phyloP scores from a whole-genome alignment of 2,797 vertebrate genomes.

The Sebastes aleutianus region DNA sequence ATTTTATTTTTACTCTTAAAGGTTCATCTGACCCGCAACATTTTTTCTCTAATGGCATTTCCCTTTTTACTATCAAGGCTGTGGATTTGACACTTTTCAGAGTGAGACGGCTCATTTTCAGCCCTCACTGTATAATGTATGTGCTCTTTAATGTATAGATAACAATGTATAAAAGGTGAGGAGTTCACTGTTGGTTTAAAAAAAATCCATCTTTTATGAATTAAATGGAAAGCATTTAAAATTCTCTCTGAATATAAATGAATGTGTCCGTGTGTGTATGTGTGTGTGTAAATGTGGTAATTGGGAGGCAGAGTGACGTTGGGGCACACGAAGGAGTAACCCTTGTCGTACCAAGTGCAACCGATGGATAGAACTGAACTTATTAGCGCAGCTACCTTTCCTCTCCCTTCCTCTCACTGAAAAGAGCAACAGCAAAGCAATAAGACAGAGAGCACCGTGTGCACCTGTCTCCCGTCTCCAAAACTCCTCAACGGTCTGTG shows the following conservation, averaged over 20 bases:
- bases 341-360: slow-evolving; percentile 65
- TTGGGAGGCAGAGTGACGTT: slow-evolving; percentile 76
- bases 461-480: slow-evolving; percentile 34
- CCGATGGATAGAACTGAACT: slow-evolving; percentile 77
- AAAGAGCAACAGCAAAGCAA: slow-evolving; percentile 74
- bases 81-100: slow-evolving; percentile 32
- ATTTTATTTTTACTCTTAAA: background rate
- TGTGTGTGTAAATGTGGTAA: slow-evolving; percentile 70
- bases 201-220: slow-evolving; percentile 60
- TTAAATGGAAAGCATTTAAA: slow-evolving; percentile 69
- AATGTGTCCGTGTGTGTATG: slow-evolving; percentile 22
- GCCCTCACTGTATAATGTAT: slow-evolving; percentile 46
- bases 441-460: slow-evolving; percentile 53
- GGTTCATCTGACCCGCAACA: background rate
- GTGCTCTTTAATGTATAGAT: slow-evolving; percentile 59
- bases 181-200: slow-evolving; percentile 55
- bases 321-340: slow-evolving; percentile 70
- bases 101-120: slow-evolving; percentile 39
- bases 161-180: slow-evolving; percentile 65
- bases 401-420: slow-evolving; percentile 44
- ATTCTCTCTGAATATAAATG: slow-evolving; percentile 59
- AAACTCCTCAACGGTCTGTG: slow-evolving; percentile 12
- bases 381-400: slow-evolving; percentile 75
- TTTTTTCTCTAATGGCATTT: slow-evolving; percentile 18
- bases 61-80: slow-evolving; percentile 16